Conservation (phyloP, 2,113 vertebrate species). For the Lycaon pictus region DNA sequence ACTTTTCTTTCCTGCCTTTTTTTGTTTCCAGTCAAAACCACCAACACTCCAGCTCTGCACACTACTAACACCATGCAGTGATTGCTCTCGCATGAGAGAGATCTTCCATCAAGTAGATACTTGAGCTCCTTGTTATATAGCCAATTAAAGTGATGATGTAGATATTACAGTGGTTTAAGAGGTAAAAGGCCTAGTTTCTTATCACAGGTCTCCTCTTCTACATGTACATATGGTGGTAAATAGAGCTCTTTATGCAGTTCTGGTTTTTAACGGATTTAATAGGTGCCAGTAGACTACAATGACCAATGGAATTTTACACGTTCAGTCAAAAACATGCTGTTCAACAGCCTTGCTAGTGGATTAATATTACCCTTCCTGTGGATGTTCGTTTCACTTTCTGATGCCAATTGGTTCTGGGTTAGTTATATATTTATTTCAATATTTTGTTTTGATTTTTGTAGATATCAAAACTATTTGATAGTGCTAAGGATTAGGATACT, state of each 20-base stretch:
- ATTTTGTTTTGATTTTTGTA: background rate
- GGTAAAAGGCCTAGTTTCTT: background rate
- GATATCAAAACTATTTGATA: background rate
- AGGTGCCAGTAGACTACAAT: background rate
- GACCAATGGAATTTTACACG: background rate
- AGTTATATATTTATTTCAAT: background rate
- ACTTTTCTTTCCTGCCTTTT: background rate
- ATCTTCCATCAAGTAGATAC: too few species aligned
- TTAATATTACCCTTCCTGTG: background rate
- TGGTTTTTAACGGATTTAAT: background rate
- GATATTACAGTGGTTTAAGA: background rate
- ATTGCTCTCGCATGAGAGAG: background rate
- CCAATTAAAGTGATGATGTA: background rate
- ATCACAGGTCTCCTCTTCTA: background rate
- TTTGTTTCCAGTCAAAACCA: background rate
- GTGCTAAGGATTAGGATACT: background rate
- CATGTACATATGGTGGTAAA: background rate
- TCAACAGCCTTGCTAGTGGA: background rate
- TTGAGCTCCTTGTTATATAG: background rate
- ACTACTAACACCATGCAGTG: background rate
- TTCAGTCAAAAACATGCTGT: background rate
- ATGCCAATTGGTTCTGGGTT: background rate
- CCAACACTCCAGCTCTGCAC: background rate
- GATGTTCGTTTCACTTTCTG: background rate
- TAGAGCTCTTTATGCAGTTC: background rate